These are phyloP conservation scores for Nomada goodeniana DNA, from an alignment of 2,888 invertebrate species.

Conservation along the genomic window DNA sequence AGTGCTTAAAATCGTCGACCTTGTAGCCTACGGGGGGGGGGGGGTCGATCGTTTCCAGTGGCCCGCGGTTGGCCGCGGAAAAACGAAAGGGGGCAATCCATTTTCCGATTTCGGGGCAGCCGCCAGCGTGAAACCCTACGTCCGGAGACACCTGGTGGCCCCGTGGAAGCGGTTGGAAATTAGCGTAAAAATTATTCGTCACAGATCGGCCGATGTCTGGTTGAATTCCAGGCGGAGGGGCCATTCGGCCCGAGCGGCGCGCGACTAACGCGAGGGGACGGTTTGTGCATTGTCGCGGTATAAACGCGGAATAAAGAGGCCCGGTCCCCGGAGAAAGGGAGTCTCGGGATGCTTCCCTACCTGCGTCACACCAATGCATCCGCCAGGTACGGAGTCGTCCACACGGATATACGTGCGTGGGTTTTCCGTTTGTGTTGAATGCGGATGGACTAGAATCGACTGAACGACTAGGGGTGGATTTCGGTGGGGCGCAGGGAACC, in stretches of 20 bases:
- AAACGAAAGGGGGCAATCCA: not conserved
- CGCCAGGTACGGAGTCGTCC: slow-evolving; percentile 3
- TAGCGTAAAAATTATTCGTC: slow-evolving; percentile 81
- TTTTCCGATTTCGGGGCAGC: not conserved
- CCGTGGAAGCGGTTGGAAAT: slow-evolving; percentile 65
- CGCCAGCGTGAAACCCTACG: not conserved
- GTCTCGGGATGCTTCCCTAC: slow-evolving; percentile 53
- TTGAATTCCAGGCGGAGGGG: slow-evolving; percentile 34
- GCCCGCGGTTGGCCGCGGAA: slow-evolving; percentile 9
- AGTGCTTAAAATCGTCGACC: not conserved
- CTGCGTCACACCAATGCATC: slow-evolving; percentile 32
- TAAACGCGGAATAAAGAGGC: slow-evolving; percentile 75
- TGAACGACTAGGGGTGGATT: slow-evolving; percentile 41
- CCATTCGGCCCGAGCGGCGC: slow-evolving; percentile 36
- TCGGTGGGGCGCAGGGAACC: slow-evolving; percentile 72
- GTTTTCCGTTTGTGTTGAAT: slow-evolving; percentile 24
- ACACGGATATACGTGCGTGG: slow-evolving; percentile 1
- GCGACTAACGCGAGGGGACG: slow-evolving; percentile 36
- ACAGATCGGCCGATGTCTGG: slow-evolving; percentile 64
- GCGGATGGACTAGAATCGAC: slow-evolving; percentile 14
- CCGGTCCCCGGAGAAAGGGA: slow-evolving; percentile 59
- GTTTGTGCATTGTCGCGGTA: slow-evolving; percentile 75
- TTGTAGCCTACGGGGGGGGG: not conserved
- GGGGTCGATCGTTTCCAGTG: not conserved
- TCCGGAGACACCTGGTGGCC: slow-evolving; percentile 43